Evolutionary conservation across 1,140 invertebrate genomes (phyloP), one percentile per base, ranked within the genome.

Genomic region (Heterodera schachtii): DNA sequence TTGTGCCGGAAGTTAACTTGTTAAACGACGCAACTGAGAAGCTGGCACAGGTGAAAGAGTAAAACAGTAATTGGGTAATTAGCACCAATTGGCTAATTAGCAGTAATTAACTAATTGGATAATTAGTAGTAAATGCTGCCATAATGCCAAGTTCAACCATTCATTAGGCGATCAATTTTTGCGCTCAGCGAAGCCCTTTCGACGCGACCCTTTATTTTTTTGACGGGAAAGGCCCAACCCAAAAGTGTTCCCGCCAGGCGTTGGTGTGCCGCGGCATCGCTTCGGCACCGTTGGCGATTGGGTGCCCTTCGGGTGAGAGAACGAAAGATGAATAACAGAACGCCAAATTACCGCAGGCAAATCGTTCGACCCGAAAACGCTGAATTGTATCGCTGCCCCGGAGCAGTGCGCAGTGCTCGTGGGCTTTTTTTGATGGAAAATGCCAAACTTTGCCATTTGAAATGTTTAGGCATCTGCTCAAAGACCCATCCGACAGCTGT

Each of bases 11-110:
- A 44, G 78, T 80, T 6, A 81, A 81, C 49, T 64, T 81, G 7
- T 66, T 81, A 7, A 81, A 81, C 44, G 80, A 81, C 52, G 80
- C 73, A 41, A 81, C 80, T n/a, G 80, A 81, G 73, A 81, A 81
- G 49, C 52, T 81, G 41, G 80, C 80, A 5, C 73, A 81, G 71
- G 80, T 81, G 49, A 77, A 78, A n/a, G 31, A 31, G 31, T 57
- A 43, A 13, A 60, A 64, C 57, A 78, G 19, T 78, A 49, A 6
- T 49, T 49, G 49, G 49, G 6, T 52, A 31, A 31, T 31, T 31
- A 31, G 31, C 31, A 31, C 31, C 31, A 31, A 31, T 31, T 31
- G 31, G 31, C 31, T 31, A 31, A 31, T 31, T 31, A 31, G 31
- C 0, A 31, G 31, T 31, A 31, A 31, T 31, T 31, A 31, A 31